Evolutionary conservation across 2,888 invertebrate species (phyloP).

Genomic region (Epistrophe eligans): DNA sequence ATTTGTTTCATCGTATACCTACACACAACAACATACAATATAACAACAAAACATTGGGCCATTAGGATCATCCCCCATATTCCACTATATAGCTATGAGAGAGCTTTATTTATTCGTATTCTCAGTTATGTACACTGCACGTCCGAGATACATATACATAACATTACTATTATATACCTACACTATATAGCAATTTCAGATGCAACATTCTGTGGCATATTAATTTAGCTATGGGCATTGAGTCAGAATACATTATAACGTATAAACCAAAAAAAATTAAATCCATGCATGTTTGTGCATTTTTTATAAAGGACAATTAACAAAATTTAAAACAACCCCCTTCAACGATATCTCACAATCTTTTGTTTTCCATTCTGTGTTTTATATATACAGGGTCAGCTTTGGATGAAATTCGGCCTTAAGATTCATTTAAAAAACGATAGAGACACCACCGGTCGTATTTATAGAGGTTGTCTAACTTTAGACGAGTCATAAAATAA

Average conservation of each 20-base stretch:
- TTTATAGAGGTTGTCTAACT: too few relatives aligned
- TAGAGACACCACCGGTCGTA: too few relatives aligned
- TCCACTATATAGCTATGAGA: not conserved
- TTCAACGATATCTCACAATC: constrained; percentile 39
- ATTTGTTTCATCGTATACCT: constrained; percentile 47
- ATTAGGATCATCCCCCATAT: constrained; percentile 41
- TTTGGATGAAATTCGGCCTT: not conserved
- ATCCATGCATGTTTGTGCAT: constrained; percentile 71
- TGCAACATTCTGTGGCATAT: constrained; percentile 67
- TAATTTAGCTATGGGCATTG: constrained; percentile 70
- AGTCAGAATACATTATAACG: constrained; percentile 39
- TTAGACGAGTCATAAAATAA: too few relatives aligned
- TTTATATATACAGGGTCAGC: not conserved
- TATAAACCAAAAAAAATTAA: constrained; percentile 37
- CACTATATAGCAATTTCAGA: constrained; percentile 39
- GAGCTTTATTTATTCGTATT: constrained; percentile 46
- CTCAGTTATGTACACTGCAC: constrained; percentile 11
- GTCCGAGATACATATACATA: not conserved
- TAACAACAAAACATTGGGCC: not conserved
- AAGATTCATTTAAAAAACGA: too few relatives aligned
- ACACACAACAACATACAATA: constrained; percentile 20
- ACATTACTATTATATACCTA: not conserved
- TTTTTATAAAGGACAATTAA: constrained; percentile 67
- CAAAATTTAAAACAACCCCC: constrained; percentile 45
- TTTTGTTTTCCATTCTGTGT: constrained; percentile 56